Base-by-base conservation (phyloP, 2,113 vertebrate genomes). In the Strix uralensis region DNA sequence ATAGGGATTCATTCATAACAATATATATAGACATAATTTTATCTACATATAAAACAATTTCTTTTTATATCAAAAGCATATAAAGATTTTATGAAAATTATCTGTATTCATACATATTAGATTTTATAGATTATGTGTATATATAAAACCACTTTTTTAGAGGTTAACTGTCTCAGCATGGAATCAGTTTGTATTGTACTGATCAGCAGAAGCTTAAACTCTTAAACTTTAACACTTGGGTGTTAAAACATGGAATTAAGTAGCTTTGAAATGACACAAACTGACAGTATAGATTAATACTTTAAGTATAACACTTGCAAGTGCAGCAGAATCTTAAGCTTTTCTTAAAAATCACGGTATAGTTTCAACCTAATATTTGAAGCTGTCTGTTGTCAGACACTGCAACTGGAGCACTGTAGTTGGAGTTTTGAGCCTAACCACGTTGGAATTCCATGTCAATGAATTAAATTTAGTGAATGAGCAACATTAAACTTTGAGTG, bases 361-460 rank as follows among this genome's bases (percentile, higher is more conserved):
- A 10, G 2, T 47, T 91, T 72, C 26, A 80, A 2, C 14, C 5
- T 61, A 51, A 32, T 61, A 21, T 17, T 3, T 73, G 65, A 59
- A 57, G n/a, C 32, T 86, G 1, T n/a, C 10, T 70, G 8, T 51
- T 55, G 17, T 84, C 34, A 67, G 52, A 30, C 25, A 19, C 12
- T 49, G 17, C 20, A 74, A 3, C 15, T 66, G 19, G 25, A 81
- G 19, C 27, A 6, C 27, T 79, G 18, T 20, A 61, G 17, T 15
- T 79, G 32, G 7, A 0, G 0, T 79, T 82, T 59, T 72, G n/a
- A 77, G 51, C 38, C 13, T 22, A 61, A 44, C 13, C 6, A 6
- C 6, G 6, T 38, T 51, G 32, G 44, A 82, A 11, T 75, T 94
- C 19, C 7, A 7, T 77, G 61, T n/a, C 23, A 30, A 6, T 51